Percentiles rank a stretch among this genome's conserved stretches.
Evolutionary conservation across 2,113 vertebrate species (phyloP).

Genomic region (Melanotaenia duboulayi): DNA sequence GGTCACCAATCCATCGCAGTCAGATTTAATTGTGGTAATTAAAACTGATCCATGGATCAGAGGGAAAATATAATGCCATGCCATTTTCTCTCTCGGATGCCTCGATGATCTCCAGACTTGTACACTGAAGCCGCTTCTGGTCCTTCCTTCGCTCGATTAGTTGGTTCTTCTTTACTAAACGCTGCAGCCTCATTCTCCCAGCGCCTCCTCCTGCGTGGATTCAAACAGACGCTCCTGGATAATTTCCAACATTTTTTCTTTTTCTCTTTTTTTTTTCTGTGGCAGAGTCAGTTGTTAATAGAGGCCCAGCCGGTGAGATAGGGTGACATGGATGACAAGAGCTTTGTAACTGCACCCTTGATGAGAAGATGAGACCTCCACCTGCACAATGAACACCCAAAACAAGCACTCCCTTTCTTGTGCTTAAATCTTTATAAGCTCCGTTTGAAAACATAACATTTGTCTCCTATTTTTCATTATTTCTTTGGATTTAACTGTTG

Average conservation of each 20-base stretch:
- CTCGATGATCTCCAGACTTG: too few relatives aligned
- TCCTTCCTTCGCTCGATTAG: too few relatives aligned
- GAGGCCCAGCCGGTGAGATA: conserved; percentile 33
- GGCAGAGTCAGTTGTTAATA: conserved; percentile 25
- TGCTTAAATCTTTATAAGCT: neutral
- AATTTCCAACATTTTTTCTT: neutral
- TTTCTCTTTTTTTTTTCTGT: neutral
- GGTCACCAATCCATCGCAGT: too few relatives aligned
- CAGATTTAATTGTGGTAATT: too few relatives aligned
- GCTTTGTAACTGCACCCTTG: conserved; percentile 39
- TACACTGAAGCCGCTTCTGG: too few relatives aligned
- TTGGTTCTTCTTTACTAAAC: too few relatives aligned
- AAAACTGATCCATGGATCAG: too few relatives aligned
- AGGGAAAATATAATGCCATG: too few relatives aligned
- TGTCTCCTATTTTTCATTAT: too few relatives aligned
- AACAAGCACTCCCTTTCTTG: neutral
- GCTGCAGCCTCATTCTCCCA: too few relatives aligned
- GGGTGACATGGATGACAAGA: conserved; percentile 46
- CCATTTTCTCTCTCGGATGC: too few relatives aligned
- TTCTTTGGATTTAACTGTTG: too few relatives aligned
- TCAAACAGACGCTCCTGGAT: conserved; percentile 6
- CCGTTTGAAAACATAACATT: neutral
- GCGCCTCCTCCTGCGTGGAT: conserved; percentile 2
- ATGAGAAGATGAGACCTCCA: conserved; percentile 2
- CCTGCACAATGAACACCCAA: conserved; percentile 8